phyloP scores from a whole-genome alignment of 2,113 vertebrate species.

The Cyprinus carpio region DNA sequence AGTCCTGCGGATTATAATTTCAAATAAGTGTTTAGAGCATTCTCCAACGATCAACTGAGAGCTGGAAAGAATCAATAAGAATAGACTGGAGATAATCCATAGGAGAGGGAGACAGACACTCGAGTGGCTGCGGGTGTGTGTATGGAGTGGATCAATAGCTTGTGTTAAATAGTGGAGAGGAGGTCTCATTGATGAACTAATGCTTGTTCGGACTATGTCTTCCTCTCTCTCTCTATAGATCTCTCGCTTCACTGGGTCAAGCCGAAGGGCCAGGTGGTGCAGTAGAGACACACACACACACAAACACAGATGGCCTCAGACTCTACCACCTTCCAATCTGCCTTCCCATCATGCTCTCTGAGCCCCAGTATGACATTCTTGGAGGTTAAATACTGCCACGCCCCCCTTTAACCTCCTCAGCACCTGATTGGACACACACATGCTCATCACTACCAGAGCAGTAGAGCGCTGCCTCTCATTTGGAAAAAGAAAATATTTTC shows the following conservation, averaged over 20 bases:
- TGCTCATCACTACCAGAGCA: background rate
- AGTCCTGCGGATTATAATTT: constrained; percentile 82
- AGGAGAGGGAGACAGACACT: constrained; percentile 76
- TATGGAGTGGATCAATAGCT: constrained; percentile 72
- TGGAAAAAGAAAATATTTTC: background rate
- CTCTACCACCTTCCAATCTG: constrained; percentile 16
- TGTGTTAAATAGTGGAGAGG: constrained; percentile 80
- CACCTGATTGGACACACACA: constrained; percentile 36
- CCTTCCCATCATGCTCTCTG: constrained; percentile 44
- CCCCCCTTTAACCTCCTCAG: constrained; percentile 49
- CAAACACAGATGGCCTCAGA: constrained; percentile 24
- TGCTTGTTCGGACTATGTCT: constrained; percentile 70
- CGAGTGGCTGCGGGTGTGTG: constrained; percentile 60
- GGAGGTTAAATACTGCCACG: constrained; percentile 55
- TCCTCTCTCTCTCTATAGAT: constrained; percentile 41
- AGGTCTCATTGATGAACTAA: constrained; percentile 78
- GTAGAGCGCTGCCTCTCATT: background rate
- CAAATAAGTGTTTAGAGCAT: constrained; percentile 80
- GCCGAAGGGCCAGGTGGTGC: constrained; percentile 55
- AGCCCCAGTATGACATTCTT: constrained; percentile 54
- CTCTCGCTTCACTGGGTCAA: constrained; percentile 51
- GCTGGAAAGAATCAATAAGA: constrained; percentile 72
- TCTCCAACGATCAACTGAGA: constrained; percentile 68
- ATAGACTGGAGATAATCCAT: constrained; percentile 83
- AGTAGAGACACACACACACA: constrained; percentile 8